A percentile compares a stretch with the other conserved stretches of the same genome.
Conservation (phyloP, 92 coral and sea anemone species). For the Heliopora coerulea region DNA sequence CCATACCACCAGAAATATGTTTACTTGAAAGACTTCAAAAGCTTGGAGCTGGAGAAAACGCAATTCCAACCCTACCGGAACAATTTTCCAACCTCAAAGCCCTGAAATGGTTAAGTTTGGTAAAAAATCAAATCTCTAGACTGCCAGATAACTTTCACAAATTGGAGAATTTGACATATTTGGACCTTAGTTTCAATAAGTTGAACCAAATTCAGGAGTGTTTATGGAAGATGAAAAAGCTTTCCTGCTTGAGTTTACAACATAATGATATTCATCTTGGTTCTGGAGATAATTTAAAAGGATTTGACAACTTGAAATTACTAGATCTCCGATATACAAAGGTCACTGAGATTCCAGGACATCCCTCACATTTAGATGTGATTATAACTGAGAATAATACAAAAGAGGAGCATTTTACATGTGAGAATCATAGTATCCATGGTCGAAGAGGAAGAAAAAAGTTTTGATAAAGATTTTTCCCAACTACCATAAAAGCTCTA, state of each 20-base stretch:
- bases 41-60: constrained; percentile 87
- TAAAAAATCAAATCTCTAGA: constrained; percentile 63
- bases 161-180: constrained; percentile 59
- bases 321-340: constrained; percentile 76
- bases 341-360: constrained; percentile 63
- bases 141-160: constrained; percentile 62
- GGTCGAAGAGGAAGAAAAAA: neutral
- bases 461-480: neutral
- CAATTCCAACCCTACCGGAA: constrained; percentile 70
- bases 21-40: constrained; percentile 61
- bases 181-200: constrained; percentile 71
- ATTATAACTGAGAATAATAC: constrained; percentile 36
- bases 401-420: neutral
- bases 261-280: constrained; percentile 62
- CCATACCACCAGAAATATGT: constrained; percentile 93
- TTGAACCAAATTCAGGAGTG: constrained; percentile 63
- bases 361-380: constrained; percentile 61
- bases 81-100: constrained; percentile 56
- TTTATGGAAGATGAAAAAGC: constrained; percentile 54
- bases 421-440: neutral
- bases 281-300: constrained; percentile 35
- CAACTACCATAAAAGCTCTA: too few species aligned
- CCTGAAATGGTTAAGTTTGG: constrained; percentile 75
- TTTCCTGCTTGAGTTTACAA: constrained; percentile 63
- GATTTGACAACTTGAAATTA: constrained; percentile 55